Conservation (phyloP, 2,888 invertebrate species). For the Cremastinae sp. region DNA sequence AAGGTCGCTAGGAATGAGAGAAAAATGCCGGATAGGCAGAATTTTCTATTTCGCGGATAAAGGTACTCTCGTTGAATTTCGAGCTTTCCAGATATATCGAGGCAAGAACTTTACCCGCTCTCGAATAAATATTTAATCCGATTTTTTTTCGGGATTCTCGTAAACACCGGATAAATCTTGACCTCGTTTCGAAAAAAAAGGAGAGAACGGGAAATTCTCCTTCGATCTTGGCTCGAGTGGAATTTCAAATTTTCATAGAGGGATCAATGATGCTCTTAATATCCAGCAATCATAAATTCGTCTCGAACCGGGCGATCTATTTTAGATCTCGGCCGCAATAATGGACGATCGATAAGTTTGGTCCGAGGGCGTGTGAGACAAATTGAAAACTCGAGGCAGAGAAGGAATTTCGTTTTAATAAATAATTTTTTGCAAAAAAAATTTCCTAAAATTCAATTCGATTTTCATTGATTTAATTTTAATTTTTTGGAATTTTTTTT, state of each 20-base stretch:
- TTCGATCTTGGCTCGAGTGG: background rate
- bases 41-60: conserved; percentile 22
- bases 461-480: no score
- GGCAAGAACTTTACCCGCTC: no score
- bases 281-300: background rate
- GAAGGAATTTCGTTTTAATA: background rate
- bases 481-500: conserved; percentile 24
- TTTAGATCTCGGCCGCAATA: conserved; percentile 12
- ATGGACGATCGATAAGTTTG: conserved; percentile 13
- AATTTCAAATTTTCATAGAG: conserved; percentile 6
- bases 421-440: no score
- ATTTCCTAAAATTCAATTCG: no score
- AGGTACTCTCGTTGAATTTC: background rate
- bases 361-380: background rate
- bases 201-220: no score
- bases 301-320: conserved; percentile 2
- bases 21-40: conserved; percentile 27
- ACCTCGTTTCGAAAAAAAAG: no score
- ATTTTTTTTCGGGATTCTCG: no score
- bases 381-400: conserved; percentile 1
- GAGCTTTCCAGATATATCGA: background rate
- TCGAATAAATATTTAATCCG: no score
- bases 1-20: conserved; percentile 28
- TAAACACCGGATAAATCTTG: no score
- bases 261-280: conserved; percentile 7